Evolutionary conservation across 2,888 invertebrate genomes (phyloP), one percentile per base, ranked within the genome.

Genomic region (Euplagia quadripunctaria): DNA sequence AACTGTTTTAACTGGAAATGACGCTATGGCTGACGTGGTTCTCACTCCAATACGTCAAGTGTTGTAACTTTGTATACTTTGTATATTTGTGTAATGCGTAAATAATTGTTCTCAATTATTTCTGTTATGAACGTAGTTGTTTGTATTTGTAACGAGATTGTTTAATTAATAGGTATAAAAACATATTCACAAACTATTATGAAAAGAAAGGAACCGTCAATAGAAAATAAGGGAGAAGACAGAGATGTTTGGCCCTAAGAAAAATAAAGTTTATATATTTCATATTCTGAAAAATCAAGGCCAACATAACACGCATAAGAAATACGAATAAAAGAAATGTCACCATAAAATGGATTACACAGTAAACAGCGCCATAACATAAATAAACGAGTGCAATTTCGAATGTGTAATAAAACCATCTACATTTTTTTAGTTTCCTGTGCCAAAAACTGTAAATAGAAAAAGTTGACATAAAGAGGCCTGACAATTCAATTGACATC

Each of bases 401-500:
- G 61, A 14, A 61, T 7, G 31, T 31, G 14, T 31, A 61, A 61
- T 14, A 61, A 31, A 31, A 31, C 14, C 7, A 31, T 6, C 31
- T 14, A 61, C 61, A 61, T 61, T 31, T 55, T 49, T 51, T 66
- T 51, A 66, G 17, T 51, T 31, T 9, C 17, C 17, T 51, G 49
- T 66, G 17, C 41, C 31, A 31, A 66, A 58, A 66, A 66, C 31
- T 11, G 31, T 66, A 77, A 75, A 41, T 11, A 64, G 67, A 73
- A 76, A 79, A 79, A 70, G 17, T 51, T 64, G 0, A 64, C 49
- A 68, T 70, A 64, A 63, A 70, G 6, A 72, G 65, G 58, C 11
- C 8, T 42, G n/a, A 31, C 31, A 72, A 65, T 79, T 72, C 12
- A 67, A 78, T 70, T 72, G 63, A 58, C 64, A 72, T 74, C 61